A percentile compares a stretch with the other conserved stretches of the same genome.
phyloP scores from a whole-genome alignment of 2,888 invertebrate species.

The Nemurella pictetii region DNA sequence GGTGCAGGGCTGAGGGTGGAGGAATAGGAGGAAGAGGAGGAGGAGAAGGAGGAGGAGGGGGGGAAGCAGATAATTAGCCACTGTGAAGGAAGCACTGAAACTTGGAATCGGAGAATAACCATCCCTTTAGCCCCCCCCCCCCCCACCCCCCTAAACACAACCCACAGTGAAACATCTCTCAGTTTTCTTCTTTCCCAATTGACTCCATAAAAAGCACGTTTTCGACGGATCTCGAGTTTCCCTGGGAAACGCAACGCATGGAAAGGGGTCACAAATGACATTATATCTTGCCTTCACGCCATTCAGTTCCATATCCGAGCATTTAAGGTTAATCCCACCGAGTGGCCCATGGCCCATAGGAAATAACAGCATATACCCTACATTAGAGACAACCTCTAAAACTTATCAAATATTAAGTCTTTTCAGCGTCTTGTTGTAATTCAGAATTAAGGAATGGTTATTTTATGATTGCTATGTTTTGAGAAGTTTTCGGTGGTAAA shows the following conservation, averaged over 20 bases:
- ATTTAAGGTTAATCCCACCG: background rate
- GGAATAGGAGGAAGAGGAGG: background rate
- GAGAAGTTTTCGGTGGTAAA: background rate
- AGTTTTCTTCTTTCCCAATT: constrained; percentile 40
- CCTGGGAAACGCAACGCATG: background rate
- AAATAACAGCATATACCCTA: background rate
- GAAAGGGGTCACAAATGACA: constrained; percentile 30
- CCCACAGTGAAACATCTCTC: constrained; percentile 16
- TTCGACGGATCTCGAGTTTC: background rate
- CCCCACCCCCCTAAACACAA: too few species aligned
- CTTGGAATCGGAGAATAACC: constrained; percentile 40
- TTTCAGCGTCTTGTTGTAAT: constrained; percentile 22
- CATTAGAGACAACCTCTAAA: constrained; percentile 6
- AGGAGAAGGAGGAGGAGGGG: constrained; percentile 9
- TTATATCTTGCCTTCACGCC: background rate
- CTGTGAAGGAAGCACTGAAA: constrained; percentile 36
- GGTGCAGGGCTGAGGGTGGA: background rate
- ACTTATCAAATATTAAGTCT: constrained; percentile 27
- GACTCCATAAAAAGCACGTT: constrained; percentile 38
- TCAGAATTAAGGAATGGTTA: constrained; percentile 26
- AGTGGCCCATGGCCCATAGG: too few species aligned
- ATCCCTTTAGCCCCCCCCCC: constrained; percentile 5
- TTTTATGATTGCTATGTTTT: constrained; percentile 17
- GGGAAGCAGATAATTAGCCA: constrained; percentile 40
- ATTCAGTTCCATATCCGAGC: background rate